Evolutionary conservation across 2,888 invertebrate genomes (phyloP), one percentile per base, ranked within the genome.

Genomic region (Drosophila prostipennis): DNA sequence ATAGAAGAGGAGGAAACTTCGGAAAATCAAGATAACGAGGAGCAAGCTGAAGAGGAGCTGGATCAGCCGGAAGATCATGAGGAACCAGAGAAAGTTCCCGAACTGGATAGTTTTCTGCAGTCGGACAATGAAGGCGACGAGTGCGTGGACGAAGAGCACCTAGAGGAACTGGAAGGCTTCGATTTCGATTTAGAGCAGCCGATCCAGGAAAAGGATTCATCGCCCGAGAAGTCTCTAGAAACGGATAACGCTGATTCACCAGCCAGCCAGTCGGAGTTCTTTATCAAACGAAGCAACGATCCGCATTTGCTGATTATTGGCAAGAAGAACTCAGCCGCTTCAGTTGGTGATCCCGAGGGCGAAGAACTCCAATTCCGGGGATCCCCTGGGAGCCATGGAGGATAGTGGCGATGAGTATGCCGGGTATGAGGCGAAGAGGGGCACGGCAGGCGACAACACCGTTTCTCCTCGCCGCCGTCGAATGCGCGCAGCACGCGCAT

Each of bases 261-360:
- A n/a, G 26, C 26, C 37, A 26, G 39, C 7, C 63, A 67, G 49
- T 42, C 53, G 1, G 78, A 70, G 45, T 89, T 90, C 49, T 80
- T 82, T 10, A 78, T 89, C 39, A 84, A 84, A 54, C 69, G 76
- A 40, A 70, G 51, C 53, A 59, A 11, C 14, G 70, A 53, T 6
- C 52, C 48, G 1, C 69, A 74, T n/a, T 57, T 72, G 6, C 52
- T 87, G 2, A 68, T 85, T 10, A 87, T 87, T 39, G 61, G 83
- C 37, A 76, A 77, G 39, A 81, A 79, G 19, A 55, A 16, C 32
- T 1, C 63, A 0, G 8, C 37, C 14, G 11, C 13, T 26, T 8
- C 45, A 6, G n/a, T 61, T 6, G 32, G 14, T 11, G 61, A 60
- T 3, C 32, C 29, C 6, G 55, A 53, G 10, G 34, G 5, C 1